A percentile compares a stretch with the other conserved stretches of the same genome.
Conservation (phyloP, 92 coral and sea anemone genomes). For the Palythoa heliodiscus region DNA sequence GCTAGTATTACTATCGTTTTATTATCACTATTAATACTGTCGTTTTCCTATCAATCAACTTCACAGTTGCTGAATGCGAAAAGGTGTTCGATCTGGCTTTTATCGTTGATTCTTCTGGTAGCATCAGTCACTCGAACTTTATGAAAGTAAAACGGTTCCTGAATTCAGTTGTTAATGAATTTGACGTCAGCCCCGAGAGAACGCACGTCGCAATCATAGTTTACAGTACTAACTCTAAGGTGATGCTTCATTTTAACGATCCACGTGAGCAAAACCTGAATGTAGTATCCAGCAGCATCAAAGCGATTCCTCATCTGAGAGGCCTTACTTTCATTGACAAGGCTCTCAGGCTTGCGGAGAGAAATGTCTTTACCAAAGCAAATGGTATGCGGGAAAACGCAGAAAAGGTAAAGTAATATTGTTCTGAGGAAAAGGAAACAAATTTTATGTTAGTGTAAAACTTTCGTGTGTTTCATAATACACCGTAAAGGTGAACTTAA, state of each 20-base stretch:
- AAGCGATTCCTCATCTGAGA: slow-evolving; percentile 43
- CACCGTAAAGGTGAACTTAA: no score
- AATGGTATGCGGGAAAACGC: slow-evolving; percentile 33
- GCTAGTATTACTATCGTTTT: background rate
- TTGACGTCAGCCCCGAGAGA: slow-evolving; percentile 38
- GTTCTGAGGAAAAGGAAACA: no score
- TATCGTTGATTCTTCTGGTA: slow-evolving; percentile 59
- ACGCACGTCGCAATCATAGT: slow-evolving; percentile 53
- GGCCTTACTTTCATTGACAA: slow-evolving; percentile 41
- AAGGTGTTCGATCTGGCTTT: slow-evolving; percentile 47
- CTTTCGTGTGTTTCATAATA: no score
- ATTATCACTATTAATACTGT: background rate
- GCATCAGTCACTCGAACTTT: slow-evolving; percentile 42
- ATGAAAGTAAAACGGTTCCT: slow-evolving; percentile 42
- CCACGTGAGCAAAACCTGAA: slow-evolving; percentile 22
- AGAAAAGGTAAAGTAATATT: slow-evolving; percentile 3
- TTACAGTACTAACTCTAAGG: slow-evolving; percentile 52
- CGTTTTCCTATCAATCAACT: background rate
- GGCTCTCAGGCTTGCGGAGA: slow-evolving; percentile 41
- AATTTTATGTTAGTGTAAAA: no score
- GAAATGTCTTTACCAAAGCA: background rate
- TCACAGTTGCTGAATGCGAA: slow-evolving; percentile 33
- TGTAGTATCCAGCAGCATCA: slow-evolving; percentile 9
- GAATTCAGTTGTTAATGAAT: slow-evolving; percentile 40
- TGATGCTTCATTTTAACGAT: slow-evolving; percentile 41